Evolutionary conservation across 2,888 invertebrate species (phyloP).

Genomic region (Morpho achilles): DNA sequence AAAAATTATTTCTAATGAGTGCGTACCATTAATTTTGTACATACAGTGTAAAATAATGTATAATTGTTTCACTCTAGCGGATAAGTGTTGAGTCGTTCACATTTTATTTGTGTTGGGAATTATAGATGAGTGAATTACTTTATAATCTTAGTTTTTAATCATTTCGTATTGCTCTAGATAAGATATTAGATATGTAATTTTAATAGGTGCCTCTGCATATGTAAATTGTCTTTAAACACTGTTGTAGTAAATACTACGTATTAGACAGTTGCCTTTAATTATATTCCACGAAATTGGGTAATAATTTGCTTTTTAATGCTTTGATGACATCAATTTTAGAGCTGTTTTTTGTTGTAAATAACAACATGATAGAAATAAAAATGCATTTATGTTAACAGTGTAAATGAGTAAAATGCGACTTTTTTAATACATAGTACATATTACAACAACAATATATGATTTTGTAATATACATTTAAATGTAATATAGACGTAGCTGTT

Average conservation of each 20-base stretch:
- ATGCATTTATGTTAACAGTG: too few species aligned
- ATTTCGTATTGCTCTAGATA: slow-evolving; percentile 2
- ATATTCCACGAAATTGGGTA: too few species aligned
- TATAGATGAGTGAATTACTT: slow-evolving; percentile 25
- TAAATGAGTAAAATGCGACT: too few species aligned
- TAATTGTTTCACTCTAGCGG: slow-evolving; percentile 45
- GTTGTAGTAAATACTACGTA: slow-evolving; percentile 40
- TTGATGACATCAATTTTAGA: too few species aligned
- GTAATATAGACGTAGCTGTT: slow-evolving; percentile 2
- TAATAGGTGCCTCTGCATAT: slow-evolving; percentile 48
- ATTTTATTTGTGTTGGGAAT: slow-evolving; percentile 63
- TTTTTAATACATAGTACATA: too few species aligned
- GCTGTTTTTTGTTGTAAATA: too few species aligned
- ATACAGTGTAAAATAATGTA: slow-evolving; percentile 48
- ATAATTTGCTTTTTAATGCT: too few species aligned
- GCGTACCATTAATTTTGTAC: slow-evolving; percentile 38
- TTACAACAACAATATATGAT: neutral
- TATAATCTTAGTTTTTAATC: slow-evolving; percentile 7
- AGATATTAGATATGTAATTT: slow-evolving; percentile 5
- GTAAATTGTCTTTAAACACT: slow-evolving; percentile 36
- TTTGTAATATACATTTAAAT: slow-evolving; percentile 5
- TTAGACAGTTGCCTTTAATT: neutral
- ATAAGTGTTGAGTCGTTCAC: slow-evolving; percentile 64
- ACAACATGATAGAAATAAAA: too few species aligned
- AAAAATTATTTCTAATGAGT: slow-evolving; percentile 11